Conservation (phyloP, 2,888 invertebrate species). For the Pimpla rufipes region DNA sequence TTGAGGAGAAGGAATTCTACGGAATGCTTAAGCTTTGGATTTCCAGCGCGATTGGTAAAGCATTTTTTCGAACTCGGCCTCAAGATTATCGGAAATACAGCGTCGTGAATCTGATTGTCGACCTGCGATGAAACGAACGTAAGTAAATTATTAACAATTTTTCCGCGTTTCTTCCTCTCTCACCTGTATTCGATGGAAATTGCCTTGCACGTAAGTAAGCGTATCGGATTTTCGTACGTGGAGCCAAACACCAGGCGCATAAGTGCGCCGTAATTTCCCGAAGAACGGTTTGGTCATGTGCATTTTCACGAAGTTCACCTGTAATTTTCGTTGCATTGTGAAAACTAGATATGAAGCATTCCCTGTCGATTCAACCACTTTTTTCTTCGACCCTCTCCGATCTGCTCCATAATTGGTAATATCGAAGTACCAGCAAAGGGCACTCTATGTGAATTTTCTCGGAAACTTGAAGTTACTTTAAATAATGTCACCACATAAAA, state of each 20-base stretch:
- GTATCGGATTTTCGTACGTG: slow-evolving; percentile 91
- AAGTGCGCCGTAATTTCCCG: slow-evolving; percentile 91
- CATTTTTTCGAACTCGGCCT: slow-evolving; percentile 87
- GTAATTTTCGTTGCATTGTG: slow-evolving; percentile 68
- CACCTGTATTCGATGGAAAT: slow-evolving; percentile 89
- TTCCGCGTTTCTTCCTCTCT: background rate
- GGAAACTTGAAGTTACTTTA: too few relatives aligned
- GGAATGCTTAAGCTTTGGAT: slow-evolving; percentile 79
- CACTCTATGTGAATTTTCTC: too few relatives aligned
- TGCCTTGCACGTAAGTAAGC: slow-evolving; percentile 89
- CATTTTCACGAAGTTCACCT: slow-evolving; percentile 94
- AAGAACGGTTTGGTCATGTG: slow-evolving; percentile 95
- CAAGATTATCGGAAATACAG: slow-evolving; percentile 90
- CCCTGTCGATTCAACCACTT: too few relatives aligned
- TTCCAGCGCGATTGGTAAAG: slow-evolving; percentile 75
- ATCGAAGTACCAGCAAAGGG: too few relatives aligned
- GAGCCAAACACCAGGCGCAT: slow-evolving; percentile 91
- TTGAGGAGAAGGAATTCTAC: slow-evolving; percentile 80
- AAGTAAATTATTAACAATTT: background rate
- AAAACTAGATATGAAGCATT: too few relatives aligned
- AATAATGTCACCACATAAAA: too few relatives aligned
- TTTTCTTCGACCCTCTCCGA: too few relatives aligned
- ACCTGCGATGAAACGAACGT: slow-evolving; percentile 86
- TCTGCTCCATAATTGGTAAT: too few relatives aligned
- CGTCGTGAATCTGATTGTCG: slow-evolving; percentile 91